Percentiles rank a stretch among this genome's conserved stretches.
Evolutionary conservation across 2,888 invertebrate genomes (phyloP).

Genomic region (Achlya flavicornis): DNA sequence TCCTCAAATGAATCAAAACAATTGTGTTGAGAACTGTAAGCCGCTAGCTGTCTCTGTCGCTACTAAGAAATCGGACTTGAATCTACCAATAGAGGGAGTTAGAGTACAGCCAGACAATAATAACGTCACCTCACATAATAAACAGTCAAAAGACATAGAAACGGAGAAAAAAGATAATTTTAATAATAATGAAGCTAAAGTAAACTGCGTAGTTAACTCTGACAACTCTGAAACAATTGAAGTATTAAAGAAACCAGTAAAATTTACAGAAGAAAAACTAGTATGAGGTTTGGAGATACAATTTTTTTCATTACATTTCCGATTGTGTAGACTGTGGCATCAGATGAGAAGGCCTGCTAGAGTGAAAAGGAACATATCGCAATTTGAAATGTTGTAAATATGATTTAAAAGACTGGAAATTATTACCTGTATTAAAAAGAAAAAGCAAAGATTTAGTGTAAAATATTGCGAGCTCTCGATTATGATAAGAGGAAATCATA

Average conservation of each 20-base stretch:
- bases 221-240: conserved; percentile 52
- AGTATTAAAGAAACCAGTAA: conserved; percentile 62
- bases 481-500: background rate
- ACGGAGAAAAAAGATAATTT: conserved; percentile 54
- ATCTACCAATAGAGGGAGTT: conserved; percentile 42
- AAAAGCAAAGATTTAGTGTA: too few relatives aligned
- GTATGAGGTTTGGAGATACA: conserved; percentile 71
- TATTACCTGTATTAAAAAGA: conserved; percentile 18
- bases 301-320: conserved; percentile 59
- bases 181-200: conserved; percentile 65
- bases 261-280: conserved; percentile 78
- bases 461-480: background rate
- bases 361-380: conserved; percentile 61
- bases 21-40: conserved; percentile 36
- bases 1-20: conserved; percentile 64
- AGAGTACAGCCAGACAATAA: conserved; percentile 58
- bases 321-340: conserved; percentile 53
- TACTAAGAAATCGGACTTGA: conserved; percentile 63
- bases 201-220: conserved; percentile 45
- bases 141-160: conserved; percentile 39
- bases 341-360: conserved; percentile 41
- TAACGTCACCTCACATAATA: conserved; percentile 40
- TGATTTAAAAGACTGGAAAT: conserved; percentile 58
- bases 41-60: conserved; percentile 32
- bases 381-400: conserved; percentile 61